Evolutionary conservation across 2,113 vertebrate genomes (phyloP).

Genomic region (Guaruba guarouba): DNA sequence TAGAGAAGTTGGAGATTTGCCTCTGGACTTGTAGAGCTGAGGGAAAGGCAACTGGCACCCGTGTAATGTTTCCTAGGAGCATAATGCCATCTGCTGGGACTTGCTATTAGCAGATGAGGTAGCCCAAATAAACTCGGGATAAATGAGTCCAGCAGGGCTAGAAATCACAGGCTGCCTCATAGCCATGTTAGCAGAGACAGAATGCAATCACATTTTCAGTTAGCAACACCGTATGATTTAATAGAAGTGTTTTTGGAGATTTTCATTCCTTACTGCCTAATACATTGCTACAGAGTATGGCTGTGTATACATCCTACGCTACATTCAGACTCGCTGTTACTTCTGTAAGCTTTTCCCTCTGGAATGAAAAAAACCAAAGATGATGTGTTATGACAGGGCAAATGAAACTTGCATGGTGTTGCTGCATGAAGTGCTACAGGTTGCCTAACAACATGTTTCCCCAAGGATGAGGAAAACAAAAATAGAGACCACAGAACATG

Average conservation of each 20-base stretch:
- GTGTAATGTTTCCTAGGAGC: background rate
- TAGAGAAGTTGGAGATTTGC: background rate
- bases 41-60: background rate
- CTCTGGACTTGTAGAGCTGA: background rate
- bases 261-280: background rate
- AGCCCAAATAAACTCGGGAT: background rate
- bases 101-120: background rate
- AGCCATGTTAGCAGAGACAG: background rate
- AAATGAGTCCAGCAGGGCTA: background rate
- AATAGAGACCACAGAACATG: background rate
- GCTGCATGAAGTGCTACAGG: background rate
- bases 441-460: background rate
- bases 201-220: background rate
- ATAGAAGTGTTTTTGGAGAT: background rate
- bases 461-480: background rate
- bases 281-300: background rate
- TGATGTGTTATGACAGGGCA: background rate
- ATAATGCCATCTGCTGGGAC: slow-evolving; percentile 18
- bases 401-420: background rate
- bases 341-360: background rate
- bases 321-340: background rate
- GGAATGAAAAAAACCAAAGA: background rate
- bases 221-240: background rate
- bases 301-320: background rate
- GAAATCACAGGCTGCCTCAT: background rate